Evolutionary conservation across 2,113 vertebrate species (phyloP), one percentile per base, ranked within the genome.

Genomic region (Monopterus albus): DNA sequence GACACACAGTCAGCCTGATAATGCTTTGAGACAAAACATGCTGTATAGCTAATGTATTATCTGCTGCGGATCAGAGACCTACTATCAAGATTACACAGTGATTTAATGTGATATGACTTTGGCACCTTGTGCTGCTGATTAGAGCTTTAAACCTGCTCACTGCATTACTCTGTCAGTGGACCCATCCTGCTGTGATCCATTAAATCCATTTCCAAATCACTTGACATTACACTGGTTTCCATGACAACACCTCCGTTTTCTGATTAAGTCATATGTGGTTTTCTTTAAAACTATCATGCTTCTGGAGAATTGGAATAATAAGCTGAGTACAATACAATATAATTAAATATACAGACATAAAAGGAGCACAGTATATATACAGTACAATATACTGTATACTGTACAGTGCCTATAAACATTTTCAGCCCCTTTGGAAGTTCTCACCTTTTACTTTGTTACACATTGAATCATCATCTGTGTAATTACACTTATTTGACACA

Each of bases 241-340:
- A 91, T 90, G 88, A 76, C 55, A 0, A 83, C 76, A 25, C 43
- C 40, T 72, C 69, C 53, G 49, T 62, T 53, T 83, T 73, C 64
- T 72, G 68, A 84, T 88, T 72, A 80, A 80, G 63, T 62, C 21
- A 65, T 83, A 85, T 86, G 59, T 81, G 52, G 63, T 71, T 73
- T 73, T 72, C 60, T 83, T 78, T 71, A 71, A 63, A 77, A 57
- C 68, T 58, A 58, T 56, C 61, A 69, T 79, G 57, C 46, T 36
- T 49, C 31, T 43, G 49, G 57, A 50, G 26, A 20, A 52, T 33
- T 66, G 23, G 18, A 72, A 59, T 83, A 81, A 88, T 74, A 39
- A 88, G 46, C 53, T 15, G 4, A 38, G 56, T 38, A 23, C 18
- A 59, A 50, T 33, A 15, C 23, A 25, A 6, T 21, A 25, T 18